phyloP scores from a whole-genome alignment of 2,113 vertebrate species.

The Apteryx mantelli region DNA sequence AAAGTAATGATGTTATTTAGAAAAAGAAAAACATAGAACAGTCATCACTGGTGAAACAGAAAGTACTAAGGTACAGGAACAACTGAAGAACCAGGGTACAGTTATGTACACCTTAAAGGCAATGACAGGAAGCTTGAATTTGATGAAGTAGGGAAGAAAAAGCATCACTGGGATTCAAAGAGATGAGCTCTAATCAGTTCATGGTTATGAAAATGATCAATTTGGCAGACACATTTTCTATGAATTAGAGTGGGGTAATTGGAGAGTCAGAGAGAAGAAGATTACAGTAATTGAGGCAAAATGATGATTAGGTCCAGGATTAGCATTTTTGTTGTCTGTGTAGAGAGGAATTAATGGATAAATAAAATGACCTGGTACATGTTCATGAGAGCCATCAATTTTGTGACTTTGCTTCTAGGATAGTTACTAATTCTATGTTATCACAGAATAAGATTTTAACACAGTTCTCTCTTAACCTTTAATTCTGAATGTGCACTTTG shows the following conservation, averaged over 20 bases:
- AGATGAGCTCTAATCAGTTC: neutral
- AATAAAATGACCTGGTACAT: neutral
- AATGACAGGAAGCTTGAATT: neutral
- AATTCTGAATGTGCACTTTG: neutral
- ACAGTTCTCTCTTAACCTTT: neutral
- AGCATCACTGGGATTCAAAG: neutral
- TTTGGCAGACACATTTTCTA: neutral
- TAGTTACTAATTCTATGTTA: neutral
- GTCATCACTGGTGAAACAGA: neutral
- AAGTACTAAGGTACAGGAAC: accelerated
- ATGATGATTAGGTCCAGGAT: neutral
- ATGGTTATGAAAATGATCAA: neutral
- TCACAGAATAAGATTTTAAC: accelerated
- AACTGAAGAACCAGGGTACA: neutral
- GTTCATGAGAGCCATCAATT: neutral
- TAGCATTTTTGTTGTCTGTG: neutral
- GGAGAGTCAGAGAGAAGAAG: neutral
- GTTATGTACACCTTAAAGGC: neutral
- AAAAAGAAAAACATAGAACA: accelerated
- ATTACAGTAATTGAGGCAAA: neutral
- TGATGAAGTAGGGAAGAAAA: neutral
- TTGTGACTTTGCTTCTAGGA: neutral
- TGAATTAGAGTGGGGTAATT: neutral
- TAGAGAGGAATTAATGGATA: neutral
- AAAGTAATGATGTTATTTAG: neutral